A percentile compares a stretch with the other conserved stretches of the same genome.
Conservation (phyloP, 2,888 invertebrate species). For the Chalcis sispes region DNA sequence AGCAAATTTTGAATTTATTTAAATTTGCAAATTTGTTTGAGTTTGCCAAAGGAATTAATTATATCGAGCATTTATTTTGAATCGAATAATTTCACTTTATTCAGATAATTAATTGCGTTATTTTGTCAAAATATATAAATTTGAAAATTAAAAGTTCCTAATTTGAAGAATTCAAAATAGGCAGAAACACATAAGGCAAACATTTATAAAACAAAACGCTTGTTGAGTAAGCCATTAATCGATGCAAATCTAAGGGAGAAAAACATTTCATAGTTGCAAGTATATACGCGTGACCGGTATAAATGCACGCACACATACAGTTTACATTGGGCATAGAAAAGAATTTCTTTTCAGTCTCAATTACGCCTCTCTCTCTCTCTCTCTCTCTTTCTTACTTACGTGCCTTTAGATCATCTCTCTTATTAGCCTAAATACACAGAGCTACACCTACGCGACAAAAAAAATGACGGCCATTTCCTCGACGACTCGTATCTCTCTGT, state of each 20-base stretch:
- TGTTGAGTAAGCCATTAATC: conserved; percentile 22
- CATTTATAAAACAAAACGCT: neutral
- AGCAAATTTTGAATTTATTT: too few relatives aligned
- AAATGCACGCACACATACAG: conserved; percentile 13
- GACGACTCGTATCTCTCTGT: neutral
- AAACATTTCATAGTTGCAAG: neutral
- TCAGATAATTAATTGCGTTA: too few relatives aligned
- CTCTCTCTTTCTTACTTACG: too few relatives aligned
- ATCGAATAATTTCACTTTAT: too few relatives aligned
- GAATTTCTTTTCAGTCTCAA: conserved; percentile 50
- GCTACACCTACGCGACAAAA: conserved; percentile 11
- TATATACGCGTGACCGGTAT: conserved; percentile 9
- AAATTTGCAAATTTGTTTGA: too few relatives aligned
- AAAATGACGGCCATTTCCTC: conserved; percentile 9
- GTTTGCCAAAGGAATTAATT: too few relatives aligned
- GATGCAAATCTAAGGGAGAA: conserved; percentile 30
- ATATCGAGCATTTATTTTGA: too few relatives aligned
- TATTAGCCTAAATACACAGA: conserved; percentile 35
- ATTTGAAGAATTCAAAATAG: too few relatives aligned
- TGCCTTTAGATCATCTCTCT: conserved; percentile 7
- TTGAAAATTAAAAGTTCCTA: too few relatives aligned
- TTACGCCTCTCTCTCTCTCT: conserved; percentile 27
- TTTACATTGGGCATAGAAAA: conserved; percentile 18
- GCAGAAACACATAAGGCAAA: too few relatives aligned
- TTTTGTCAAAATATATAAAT: too few relatives aligned